phyloP scores from a whole-genome alignment of 2,888 invertebrate genomes.

The Drosophila limbata region DNA sequence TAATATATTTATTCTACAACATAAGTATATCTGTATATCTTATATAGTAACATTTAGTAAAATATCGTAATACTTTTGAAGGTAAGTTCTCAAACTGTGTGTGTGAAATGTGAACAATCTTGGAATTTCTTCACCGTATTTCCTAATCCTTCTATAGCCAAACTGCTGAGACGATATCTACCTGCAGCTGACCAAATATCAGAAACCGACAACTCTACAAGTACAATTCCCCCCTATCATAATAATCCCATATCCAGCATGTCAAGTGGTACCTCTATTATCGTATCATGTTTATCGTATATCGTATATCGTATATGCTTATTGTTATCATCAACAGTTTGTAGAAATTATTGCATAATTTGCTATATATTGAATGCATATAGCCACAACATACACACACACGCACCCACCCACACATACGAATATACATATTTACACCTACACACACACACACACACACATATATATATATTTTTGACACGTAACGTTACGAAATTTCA shows the following conservation, averaged over 20 bases:
- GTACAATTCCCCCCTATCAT: constrained; percentile 6
- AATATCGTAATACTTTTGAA: constrained; percentile 2
- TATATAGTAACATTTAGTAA: constrained; percentile 9
- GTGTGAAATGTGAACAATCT: constrained; percentile 1
- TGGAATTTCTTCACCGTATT: constrained; percentile 1
- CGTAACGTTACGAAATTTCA: constrained; percentile 29
- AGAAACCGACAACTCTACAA: constrained; percentile 10
- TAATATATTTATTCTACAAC: neutral
- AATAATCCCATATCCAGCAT: constrained; percentile 10
- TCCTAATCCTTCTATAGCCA: constrained; percentile 8
- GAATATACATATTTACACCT: neutral
- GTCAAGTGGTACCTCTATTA: neutral
- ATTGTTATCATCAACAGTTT: neutral
- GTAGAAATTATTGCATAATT: constrained; percentile 11
- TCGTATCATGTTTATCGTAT: constrained; percentile 13
- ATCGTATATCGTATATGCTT: constrained; percentile 3
- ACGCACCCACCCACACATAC: neutral
- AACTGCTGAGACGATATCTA: constrained; percentile 2
- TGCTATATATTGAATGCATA: constrained; percentile 24
- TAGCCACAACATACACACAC: constrained; percentile 3
- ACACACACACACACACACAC: constrained; percentile 16
- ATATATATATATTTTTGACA: constrained; percentile 4
- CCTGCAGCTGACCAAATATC: neutral
- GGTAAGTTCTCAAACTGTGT: constrained; percentile 11
- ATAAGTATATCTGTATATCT: constrained; percentile 1